Percentiles rank a stretch among this genome's conserved stretches.
Evolutionary conservation across 2,888 invertebrate genomes (phyloP).

Genomic region (Tiphia femorata): DNA sequence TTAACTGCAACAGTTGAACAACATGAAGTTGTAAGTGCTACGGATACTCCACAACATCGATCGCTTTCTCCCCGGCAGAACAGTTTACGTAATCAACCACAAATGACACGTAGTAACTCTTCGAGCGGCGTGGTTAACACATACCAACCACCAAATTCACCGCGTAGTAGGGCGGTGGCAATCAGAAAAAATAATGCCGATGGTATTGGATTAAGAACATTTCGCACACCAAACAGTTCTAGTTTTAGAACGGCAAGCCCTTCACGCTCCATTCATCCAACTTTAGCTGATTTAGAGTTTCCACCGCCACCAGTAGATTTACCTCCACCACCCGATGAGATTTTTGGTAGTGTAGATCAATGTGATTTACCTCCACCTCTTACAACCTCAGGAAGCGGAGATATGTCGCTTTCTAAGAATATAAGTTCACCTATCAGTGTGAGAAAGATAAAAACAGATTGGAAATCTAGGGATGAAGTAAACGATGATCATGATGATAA

Average conservation of each 20-base stretch:
- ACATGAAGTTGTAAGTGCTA: conserved; percentile 41
- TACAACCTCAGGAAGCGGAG: conserved; percentile 42
- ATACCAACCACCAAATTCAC: conserved; percentile 73
- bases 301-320: conserved; percentile 87
- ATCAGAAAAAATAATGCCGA: conserved; percentile 67
- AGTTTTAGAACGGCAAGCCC: conserved; percentile 77
- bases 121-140: conserved; percentile 79
- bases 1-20: conserved; percentile 36
- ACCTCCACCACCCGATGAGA: conserved; percentile 77
- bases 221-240: conserved; percentile 63
- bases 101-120: conserved; percentile 92
- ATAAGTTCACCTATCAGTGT: conserved; percentile 53
- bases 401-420: conserved; percentile 43
- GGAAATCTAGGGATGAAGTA: conserved; percentile 50
- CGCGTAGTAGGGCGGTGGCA: conserved; percentile 68
- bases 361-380: conserved; percentile 44
- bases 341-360: conserved; percentile 40
- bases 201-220: conserved; percentile 67
- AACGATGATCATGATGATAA: conserved; percentile 63
- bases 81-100: conserved; percentile 75
- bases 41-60: conserved; percentile 68
- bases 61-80: conserved; percentile 77
- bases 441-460: conserved; percentile 58
- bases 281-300: conserved; percentile 86
- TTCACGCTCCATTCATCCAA: conserved; percentile 79